These are phyloP conservation scores for Homalodisca vitripennis DNA, from an alignment of 1,140 invertebrate genomes.

Conservation along the genomic window DNA sequence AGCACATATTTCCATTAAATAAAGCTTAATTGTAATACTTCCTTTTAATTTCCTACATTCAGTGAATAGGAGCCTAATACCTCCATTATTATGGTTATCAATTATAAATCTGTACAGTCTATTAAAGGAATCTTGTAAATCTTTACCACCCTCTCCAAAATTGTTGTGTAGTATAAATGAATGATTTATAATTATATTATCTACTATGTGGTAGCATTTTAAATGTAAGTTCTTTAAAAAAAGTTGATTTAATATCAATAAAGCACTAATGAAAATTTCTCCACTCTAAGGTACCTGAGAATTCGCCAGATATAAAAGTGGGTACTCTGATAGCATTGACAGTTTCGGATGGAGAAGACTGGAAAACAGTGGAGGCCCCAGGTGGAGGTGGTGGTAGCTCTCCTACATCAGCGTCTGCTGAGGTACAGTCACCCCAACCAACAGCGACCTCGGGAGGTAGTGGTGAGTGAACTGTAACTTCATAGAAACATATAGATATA, in stretches of 20 bases:
- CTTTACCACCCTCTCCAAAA: background rate
- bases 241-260: background rate
- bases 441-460: conserved; percentile 41
- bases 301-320: conserved; percentile 79
- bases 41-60: no score
- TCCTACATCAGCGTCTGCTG: conserved; percentile 33
- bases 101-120: background rate
- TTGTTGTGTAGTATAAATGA: background rate
- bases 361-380: conserved; percentile 70
- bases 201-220: background rate
- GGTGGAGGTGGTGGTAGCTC: conserved; percentile 59
- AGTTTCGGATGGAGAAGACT: conserved; percentile 76
- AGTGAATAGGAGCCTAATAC: no score
- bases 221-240: background rate
- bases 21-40: no score
- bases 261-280: background rate
- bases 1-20: no score
- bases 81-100: no score
- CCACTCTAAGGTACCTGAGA: conserved; percentile 58
- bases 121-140: background rate
- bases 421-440: conserved; percentile 43
- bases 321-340: conserved; percentile 87
- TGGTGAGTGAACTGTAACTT: no score
- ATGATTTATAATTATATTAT: background rate
- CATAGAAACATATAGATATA: no score